A percentile compares a stretch with the other conserved stretches of the same genome.
Evolutionary conservation across 2,113 vertebrate species (phyloP).

Genomic region (Callochromis pleurospilus): DNA sequence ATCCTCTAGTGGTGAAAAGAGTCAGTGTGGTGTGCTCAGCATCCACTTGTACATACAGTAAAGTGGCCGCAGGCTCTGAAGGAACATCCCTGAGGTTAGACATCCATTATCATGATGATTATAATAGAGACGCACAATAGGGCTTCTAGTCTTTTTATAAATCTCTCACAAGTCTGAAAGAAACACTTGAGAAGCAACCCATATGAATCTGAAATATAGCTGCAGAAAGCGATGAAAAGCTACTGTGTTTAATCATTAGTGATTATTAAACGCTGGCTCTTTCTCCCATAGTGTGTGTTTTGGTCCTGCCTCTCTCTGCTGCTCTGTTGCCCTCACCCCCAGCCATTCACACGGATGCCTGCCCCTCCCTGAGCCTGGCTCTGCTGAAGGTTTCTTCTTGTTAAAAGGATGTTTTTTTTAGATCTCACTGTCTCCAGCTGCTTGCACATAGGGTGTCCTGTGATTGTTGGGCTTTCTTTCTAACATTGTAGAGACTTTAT

Average conservation of each 20-base stretch:
- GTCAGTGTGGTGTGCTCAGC: background rate
- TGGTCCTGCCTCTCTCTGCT: background rate
- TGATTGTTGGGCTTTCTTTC: background rate
- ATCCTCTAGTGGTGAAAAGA: background rate
- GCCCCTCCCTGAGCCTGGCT: accelerated
- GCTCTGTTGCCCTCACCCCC: background rate
- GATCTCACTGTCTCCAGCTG: background rate
- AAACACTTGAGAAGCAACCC: background rate
- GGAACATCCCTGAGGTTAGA: background rate
- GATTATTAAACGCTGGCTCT: accelerated
- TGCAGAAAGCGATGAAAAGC: background rate
- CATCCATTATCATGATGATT: background rate
- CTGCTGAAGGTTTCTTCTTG: background rate
- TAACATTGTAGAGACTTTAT: background rate
- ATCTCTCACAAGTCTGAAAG: background rate
- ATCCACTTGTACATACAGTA: background rate
- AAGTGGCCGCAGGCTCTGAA: background rate
- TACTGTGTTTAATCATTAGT: background rate
- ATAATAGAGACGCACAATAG: background rate
- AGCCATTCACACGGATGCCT: background rate
- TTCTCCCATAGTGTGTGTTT: background rate
- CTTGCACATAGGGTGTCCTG: background rate
- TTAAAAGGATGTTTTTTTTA: background rate
- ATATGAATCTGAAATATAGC: background rate
- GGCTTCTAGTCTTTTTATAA: background rate